Evolutionary conservation across 2,797 vertebrate genomes (phyloP), one percentile per base, ranked within the genome.

Genomic region (Sorex maritimensis): DNA sequence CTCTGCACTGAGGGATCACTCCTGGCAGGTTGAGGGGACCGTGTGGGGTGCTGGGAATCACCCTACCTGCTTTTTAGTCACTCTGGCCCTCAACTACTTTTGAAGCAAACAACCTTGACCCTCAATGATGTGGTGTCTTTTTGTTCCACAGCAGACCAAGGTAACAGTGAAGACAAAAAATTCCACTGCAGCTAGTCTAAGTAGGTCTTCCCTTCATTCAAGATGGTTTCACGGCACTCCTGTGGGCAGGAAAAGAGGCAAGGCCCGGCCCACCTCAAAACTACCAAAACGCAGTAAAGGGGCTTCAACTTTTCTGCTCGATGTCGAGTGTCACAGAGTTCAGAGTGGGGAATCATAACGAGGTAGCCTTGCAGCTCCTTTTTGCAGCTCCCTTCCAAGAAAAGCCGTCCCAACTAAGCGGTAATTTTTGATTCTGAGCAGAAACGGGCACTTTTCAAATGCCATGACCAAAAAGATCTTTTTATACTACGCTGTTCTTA

Each of bases 321-420:
- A 94, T 49, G 61, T 61, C 58, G 46, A 89, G 19, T 14, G n/a
- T 44, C 83, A 81, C 26, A 46, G 11, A 82, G 41, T 84, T 63
- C 67, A 30, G 92, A 83, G 44, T 10, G 30, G 17, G 86, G 88
- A 91, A 90, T 44, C 74, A 90, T 49, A 34, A 34, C 34, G 87
- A 28, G n/a, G 26, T 72, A 67, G 83, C 21, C 90, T 80, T 46
- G 72, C 58, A 81, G 75, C n/a, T 80, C 28, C 91, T 58, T 21
- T 71, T 80, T 46, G 72, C 58, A 81, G 75, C n/a, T 80, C 28
- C 91, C 58, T 21, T 71, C 71, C 55, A 88, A 61, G 71, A 84
- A 91, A 90, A 91, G 73, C 46, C 79, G 10, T 38, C 80, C 41
- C n/a, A 75, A 52, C 8, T 73, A 38, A 75, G 86, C 24, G 52